These are phyloP conservation scores for Dipus sagitta DNA, from an alignment of 2,797 vertebrate genomes.

Conservation along the genomic window DNA sequence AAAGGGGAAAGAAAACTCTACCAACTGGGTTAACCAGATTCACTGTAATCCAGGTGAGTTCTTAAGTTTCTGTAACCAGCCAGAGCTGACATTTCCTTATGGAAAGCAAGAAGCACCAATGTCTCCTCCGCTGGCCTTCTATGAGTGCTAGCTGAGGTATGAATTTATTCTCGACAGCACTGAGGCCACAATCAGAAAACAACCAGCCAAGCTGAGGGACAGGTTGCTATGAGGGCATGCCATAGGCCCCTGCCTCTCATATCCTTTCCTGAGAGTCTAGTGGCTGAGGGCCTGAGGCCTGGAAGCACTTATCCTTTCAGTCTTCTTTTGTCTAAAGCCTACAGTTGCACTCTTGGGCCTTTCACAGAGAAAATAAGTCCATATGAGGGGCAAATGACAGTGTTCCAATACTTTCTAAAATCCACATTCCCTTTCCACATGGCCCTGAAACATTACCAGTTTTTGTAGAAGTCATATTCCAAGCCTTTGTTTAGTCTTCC, in stretches of 20 bases:
- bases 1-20: constrained; percentile 4
- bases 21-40: neutral
- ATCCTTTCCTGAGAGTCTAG: neutral
- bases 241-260: neutral
- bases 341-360: constrained; percentile 1
- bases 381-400: constrained; percentile 21
- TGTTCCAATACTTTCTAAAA: neutral
- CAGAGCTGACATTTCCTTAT: neutral
- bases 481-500: constrained; percentile 56
- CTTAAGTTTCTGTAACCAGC: neutral
- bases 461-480: constrained; percentile 4
- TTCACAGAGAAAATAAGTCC: constrained; percentile 41
- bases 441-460: neutral
- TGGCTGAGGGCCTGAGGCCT: constrained; percentile 45
- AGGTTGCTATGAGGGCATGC: neutral
- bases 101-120: neutral
- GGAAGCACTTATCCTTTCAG: constrained; percentile 71
- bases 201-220: neutral
- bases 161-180: neutral
- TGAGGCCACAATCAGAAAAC: neutral
- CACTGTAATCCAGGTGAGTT: neutral
- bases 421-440: neutral
- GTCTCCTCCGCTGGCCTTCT: neutral
- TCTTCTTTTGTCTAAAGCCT: constrained; percentile 60
- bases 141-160: neutral